Evolutionary conservation across 2,888 invertebrate genomes (phyloP), one percentile per base, ranked within the genome.

Genomic region (Leistus spinibarbis): DNA sequence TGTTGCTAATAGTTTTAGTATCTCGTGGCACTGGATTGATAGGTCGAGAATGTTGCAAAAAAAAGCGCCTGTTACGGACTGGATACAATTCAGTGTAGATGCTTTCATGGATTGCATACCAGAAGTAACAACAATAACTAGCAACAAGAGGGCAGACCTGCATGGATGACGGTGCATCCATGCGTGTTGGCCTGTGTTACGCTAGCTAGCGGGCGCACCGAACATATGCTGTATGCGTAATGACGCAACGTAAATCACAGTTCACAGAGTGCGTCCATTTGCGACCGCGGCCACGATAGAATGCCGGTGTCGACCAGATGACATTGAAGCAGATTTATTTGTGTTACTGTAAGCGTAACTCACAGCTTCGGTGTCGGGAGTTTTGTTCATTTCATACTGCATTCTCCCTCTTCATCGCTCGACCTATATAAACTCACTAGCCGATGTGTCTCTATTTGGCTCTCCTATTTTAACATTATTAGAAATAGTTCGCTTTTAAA

Each of bases 261-360:
- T 54, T 67, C 67, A 67, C 54, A 17, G n/a, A 67, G 67, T 54
- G 67, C 54, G 54, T 67, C 67, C 67, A 67, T 67, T 67, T 67
- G 66, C 66, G 53, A 66, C 67, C 67, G 19, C 40, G 67, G n/a
- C 19, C 60, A 22, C 19, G 19, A 60, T 19, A 40, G 40, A 40
- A 60, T 20, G 19, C 20, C 22, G 20, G 60, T 60, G 60, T 60
- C 60, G 19, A 19, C 69, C 62, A 40, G 27, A 27, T 69, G 69
- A 69, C 69, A 69, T 62, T 69, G 62, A 69, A 69, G 69, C 62
- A 69, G 69, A 69, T 69, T 69, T 69, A 69, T 69, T 40, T 53
- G 54, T 16, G 53, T 40, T 62, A 53, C 62, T 53, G 27, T 24
- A 17, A 53, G 69, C 62, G 69, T 69, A 69, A 60, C 62, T 69